Evolutionary conservation across 2,113 vertebrate species (phyloP).

Genomic region (Cottus gobio): DNA sequence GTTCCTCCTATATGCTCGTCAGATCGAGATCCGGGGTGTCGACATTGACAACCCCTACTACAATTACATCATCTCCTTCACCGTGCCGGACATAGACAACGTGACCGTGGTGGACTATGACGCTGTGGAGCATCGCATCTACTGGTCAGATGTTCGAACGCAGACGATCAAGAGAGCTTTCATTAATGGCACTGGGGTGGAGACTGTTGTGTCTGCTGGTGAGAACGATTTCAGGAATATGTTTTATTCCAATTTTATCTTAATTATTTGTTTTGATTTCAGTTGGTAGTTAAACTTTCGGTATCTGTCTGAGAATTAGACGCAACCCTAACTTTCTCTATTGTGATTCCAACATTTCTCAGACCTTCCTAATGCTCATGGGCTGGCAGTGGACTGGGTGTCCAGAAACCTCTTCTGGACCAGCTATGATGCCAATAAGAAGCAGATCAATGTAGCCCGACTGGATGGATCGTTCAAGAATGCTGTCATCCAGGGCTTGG

Average conservation of each 20-base stretch:
- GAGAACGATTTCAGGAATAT: not conserved
- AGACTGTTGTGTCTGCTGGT: conserved; percentile 89
- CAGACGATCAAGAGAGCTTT: conserved; percentile 98
- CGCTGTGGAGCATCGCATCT: conserved; percentile 93
- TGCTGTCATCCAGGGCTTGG: conserved; percentile 93
- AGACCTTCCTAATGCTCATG: conserved; percentile 96
- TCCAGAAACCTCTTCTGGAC: conserved; percentile 99
- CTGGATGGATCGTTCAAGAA: conserved; percentile 98
- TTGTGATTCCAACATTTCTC: conserved; percentile 27
- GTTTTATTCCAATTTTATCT: not conserved
- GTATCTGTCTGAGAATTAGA: not conserved
- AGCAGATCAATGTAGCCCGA: conserved; percentile 95
- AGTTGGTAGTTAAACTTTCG: not conserved
- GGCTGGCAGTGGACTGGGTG: conserved; percentile 97
- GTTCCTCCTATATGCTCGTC: conserved; percentile 96
- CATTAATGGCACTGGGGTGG: conserved; percentile 97
- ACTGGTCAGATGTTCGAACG: conserved; percentile 97
- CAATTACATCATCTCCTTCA: conserved; percentile 99
- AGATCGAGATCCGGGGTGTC: conserved; percentile 97
- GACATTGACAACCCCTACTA: conserved; percentile 98
- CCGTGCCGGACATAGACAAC: conserved; percentile 96
- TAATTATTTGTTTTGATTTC: not conserved
- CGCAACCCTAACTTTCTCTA: not conserved
- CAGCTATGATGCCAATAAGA: conserved; percentile 95
- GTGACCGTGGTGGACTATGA: conserved; percentile 97